Base-by-base conservation (phyloP, 2,888 invertebrate genomes). In the Parnassius glacialis region DNA sequence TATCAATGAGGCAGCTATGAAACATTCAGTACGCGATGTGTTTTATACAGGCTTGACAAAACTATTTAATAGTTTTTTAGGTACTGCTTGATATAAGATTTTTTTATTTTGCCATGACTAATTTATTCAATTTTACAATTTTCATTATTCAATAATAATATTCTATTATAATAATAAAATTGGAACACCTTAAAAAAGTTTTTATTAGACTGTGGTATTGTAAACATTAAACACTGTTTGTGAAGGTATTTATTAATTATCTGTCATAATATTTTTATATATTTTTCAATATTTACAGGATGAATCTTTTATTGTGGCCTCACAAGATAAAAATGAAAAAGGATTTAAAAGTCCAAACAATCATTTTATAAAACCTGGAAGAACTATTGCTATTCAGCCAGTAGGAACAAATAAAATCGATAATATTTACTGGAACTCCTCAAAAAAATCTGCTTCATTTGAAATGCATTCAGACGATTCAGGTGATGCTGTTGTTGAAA, bases 261-360 rank as follows among this genome's bases (percentile, higher is more conserved):
- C 16, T 44, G 41, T 20, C 20, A 16, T 44, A n/a, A 12, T 55
- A 43, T 56, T 44, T 54, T 41, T 66, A 52, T 43, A 10, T 9
- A 43, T 9, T 43, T 43, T 43, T 43, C 43, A 43, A 43, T 34
- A 34, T 62, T 87, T 84, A 34, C 81, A 90, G 90, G 90, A 91
- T 59, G 89, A 89, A 56, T 90, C 90, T 0, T 84, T 86, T 65
- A 72, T 85, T 60, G 74, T 74, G 52, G 75, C 81, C 59, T 82
- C 86, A 64, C 86, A 87, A 68, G 72, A 76, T 11, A 81, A 78
- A 68, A 60, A 65, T 58, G 68, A 66, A 12, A 62, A 72, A 64
- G 71, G 70, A 60, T 76, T 78, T 57, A 78, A 75, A 73, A 78
- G 75, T 67, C 73, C 83, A 11, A 80, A 74, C 44, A 75, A 72